These are phyloP conservation scores for Spilarctia lutea DNA, from an alignment of 2,888 invertebrate species.

Conservation along the genomic window DNA sequence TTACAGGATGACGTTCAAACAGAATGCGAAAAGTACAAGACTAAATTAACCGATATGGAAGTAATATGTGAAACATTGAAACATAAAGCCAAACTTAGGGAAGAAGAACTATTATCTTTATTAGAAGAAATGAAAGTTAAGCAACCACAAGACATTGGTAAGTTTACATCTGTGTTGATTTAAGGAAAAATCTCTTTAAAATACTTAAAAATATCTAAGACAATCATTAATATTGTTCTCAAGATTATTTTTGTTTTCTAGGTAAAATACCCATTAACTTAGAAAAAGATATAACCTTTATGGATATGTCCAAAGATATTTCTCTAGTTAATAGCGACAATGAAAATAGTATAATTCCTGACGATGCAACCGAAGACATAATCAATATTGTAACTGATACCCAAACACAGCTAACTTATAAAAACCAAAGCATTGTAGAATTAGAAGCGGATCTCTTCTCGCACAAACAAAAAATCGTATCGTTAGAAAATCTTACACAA, in stretches of 20 bases:
- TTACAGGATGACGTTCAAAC: constrained; percentile 65
- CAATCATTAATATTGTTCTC: not conserved
- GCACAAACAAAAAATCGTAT: constrained; percentile 64
- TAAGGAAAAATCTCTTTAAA: not conserved
- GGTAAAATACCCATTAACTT: constrained; percentile 56
- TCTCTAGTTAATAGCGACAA: constrained; percentile 72
- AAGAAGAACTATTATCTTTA: constrained; percentile 83
- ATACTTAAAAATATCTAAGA: not conserved
- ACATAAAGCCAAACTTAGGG: constrained; percentile 82
- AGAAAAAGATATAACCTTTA: constrained; percentile 62
- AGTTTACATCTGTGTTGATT: constrained; percentile 31
- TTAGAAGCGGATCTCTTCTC: constrained; percentile 64
- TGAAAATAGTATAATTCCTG: constrained; percentile 62
- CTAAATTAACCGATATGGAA: constrained; percentile 79
- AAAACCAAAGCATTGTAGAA: constrained; percentile 63
- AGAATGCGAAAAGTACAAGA: constrained; percentile 62
- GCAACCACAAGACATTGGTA: constrained; percentile 60
- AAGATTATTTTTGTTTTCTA: constrained; percentile 37
- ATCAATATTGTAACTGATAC: constrained; percentile 55
- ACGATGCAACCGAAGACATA: constrained; percentile 54
- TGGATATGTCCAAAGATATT: constrained; percentile 74
- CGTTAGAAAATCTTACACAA: constrained; percentile 64
- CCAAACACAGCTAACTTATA: constrained; percentile 61
- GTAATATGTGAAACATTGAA: constrained; percentile 84
- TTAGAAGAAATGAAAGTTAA: constrained; percentile 72